A percentile compares a stretch with the other conserved stretches of the same genome.
phyloP scores from a whole-genome alignment of 1,140 invertebrate species.

The Cataglyphis hispanica region DNA sequence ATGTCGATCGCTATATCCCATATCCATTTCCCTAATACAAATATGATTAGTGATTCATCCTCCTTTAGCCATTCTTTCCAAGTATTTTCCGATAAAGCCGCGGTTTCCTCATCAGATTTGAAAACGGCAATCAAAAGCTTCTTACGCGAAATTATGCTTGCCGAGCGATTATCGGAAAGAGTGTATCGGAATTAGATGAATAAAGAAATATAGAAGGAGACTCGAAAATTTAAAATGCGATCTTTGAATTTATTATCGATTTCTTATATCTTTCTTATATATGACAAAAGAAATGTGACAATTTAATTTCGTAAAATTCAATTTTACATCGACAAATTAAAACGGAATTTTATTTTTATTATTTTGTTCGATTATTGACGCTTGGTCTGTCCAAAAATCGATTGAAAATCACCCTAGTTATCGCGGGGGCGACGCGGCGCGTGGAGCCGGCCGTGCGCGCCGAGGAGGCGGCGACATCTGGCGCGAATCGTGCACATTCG shows the following conservation, averaged over 20 bases:
- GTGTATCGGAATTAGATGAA: too few species aligned
- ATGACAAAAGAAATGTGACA: background rate
- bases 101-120: background rate
- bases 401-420: background rate
- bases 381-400: too few species aligned
- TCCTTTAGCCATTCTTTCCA: background rate
- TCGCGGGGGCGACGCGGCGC: background rate
- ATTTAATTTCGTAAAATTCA: background rate
- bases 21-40: conserved; percentile 4
- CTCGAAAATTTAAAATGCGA: background rate
- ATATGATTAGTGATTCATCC: background rate
- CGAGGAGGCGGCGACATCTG: background rate
- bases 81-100: background rate
- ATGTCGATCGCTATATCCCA: background rate
- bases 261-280: background rate
- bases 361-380: too few species aligned
- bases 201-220: background rate
- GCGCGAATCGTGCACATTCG: background rate
- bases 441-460: background rate
- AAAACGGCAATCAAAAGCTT: too few species aligned
- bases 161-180: too few species aligned
- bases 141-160: background rate
- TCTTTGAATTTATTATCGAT: background rate
- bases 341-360: too few species aligned
- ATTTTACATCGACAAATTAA: background rate